Evolutionary conservation across 2,797 vertebrate genomes (phyloP), one percentile per base, ranked within the genome.

Genomic region (Typhlichthys eigenmanni): DNA sequence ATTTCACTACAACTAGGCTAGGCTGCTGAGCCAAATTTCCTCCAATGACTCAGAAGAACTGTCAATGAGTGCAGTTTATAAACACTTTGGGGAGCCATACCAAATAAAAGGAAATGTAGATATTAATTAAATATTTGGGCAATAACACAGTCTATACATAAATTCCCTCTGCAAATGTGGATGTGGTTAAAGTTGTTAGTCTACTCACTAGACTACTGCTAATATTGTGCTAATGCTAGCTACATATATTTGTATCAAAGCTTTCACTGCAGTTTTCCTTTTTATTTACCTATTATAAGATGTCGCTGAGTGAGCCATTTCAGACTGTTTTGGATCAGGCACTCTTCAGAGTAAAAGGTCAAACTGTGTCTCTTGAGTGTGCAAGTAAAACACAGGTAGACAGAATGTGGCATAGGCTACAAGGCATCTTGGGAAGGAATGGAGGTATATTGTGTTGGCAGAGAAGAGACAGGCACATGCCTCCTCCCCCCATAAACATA

Each of bases 301-400:
- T 19, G 19, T 19, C 19, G 19, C 19, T 19, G 19, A 19, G 19
- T 19, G 1, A 19, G 19, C 19, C 19, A 19, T 19, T 19, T 19
- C 19, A 19, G 19, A 19, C 19, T 0, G 19, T 19, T 19, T 19
- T 19, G 69, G 76, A 81, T 58, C 75, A 58, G 80, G 81, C 84
- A 89, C 86, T 78, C 88, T 78, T 67, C 78, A 34, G 14, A 70
- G 80, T 82, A 80, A 72, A 83, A 87, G 78, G 86, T 85, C 75
- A 77, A 54, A 62, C 60, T 60, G 52, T 45, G 71, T 61, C 74
- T 61, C 74, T 88, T 79, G 83, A 86, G 68, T 60, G 78, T 69
- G 60, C 63, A 80, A 60, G 69, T 80, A 84, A 89, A 88, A 78
- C 60, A 68, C 61, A 13, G 1, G 38, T 38, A 58, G 56, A 75